phyloP scores from a whole-genome alignment of 1,140 invertebrate genomes.

The Cyphomyrmex costatus region DNA sequence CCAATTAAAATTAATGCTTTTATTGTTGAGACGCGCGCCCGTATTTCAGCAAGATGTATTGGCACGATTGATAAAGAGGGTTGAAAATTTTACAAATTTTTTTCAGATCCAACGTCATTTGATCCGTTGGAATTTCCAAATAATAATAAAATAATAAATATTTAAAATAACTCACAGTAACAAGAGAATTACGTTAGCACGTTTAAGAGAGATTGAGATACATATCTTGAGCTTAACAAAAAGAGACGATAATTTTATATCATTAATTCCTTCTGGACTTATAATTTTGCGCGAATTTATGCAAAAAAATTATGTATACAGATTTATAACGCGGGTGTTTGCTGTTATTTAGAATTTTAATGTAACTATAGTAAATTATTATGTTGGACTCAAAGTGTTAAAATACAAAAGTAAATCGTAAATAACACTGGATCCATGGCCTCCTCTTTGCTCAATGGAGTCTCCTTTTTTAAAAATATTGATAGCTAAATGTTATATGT shows the following conservation, averaged over 20 bases:
- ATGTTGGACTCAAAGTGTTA: background rate
- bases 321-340: background rate
- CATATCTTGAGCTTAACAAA: background rate
- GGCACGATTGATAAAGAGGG: slow-evolving; percentile 27
- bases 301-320: background rate
- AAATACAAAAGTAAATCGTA: background rate
- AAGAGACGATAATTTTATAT: background rate
- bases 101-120: background rate
- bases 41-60: slow-evolving; percentile 45
- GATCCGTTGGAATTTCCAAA: slow-evolving; percentile 1
- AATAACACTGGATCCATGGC: too few relatives aligned
- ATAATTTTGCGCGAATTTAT: background rate
- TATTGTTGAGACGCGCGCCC: slow-evolving; percentile 5
- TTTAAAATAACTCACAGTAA: background rate
- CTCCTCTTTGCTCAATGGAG: too few relatives aligned
- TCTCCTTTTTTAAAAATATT: too few relatives aligned
- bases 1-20: slow-evolving; percentile 69
- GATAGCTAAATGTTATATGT: too few relatives aligned
- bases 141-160: background rate
- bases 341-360: background rate
- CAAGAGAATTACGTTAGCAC: background rate
- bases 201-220: background rate
- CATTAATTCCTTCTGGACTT: background rate
- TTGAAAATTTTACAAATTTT: background rate
- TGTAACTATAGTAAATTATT: background rate